Base-by-base conservation (phyloP, 2,888 invertebrate species). In the Dascillus cervinus region DNA sequence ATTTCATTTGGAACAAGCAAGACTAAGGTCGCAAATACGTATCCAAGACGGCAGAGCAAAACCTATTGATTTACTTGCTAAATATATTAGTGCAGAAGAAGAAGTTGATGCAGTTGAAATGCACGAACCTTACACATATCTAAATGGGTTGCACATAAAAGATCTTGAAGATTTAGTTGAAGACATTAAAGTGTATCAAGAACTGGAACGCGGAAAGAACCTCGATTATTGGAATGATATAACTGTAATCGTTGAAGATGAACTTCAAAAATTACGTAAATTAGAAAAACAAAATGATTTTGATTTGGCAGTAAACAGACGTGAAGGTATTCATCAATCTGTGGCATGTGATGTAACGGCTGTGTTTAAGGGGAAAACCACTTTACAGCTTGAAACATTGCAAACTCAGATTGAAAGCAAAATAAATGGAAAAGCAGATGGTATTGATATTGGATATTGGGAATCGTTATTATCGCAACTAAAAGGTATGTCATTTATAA, bases 391-490 rank as follows among this genome's bases (percentile, higher is more conserved):
- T 44, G 79, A 81, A 47, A 78, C 83, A 32, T 67, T 98, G 46
- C 87, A 90, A 56, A 66, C 70, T 13, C 82, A 87, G 61, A 94
- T 98, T 52, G 87, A 88, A 62, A 69, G 70, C 9, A 96, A 95
- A 69, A 84, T 96, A 38, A 73, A 73, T 48, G 82, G 83, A 1
- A 79, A 83, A 41, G 79, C 78, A 23, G 92, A 89, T 65, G 94
- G 92, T 9, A 82, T 95, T 24, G 97, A 97, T 68, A 84, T 96
- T 41, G 90, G 91, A 24, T 98, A 96, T 66, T 98, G 97, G 97
- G 97, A 98, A 69, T 89, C 90, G 26, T 67, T 98, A 43, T 71
- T 95, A 17, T 89, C 89, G n/a, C 92, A 95, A 62, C 70, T 98
- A 5, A 92, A 91, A 70, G 79, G 78, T 77, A 62, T 23, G 5